Evolutionary conservation across 2,797 vertebrate species (phyloP), one percentile per base, ranked within the genome.

Genomic region (Lophius americanus): DNA sequence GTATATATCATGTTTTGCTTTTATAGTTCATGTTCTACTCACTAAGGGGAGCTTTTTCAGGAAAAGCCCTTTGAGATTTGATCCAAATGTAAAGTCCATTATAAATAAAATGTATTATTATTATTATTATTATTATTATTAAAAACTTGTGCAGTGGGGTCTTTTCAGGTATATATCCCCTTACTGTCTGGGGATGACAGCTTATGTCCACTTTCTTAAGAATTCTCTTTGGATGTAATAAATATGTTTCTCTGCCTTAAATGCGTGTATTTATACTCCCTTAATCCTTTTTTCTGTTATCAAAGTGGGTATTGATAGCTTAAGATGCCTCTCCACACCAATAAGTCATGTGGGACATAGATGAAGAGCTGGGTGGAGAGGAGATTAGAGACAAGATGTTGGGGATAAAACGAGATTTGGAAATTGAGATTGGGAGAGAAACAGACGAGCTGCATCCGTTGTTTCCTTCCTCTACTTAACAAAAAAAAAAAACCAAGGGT

Each of bases 341-440:
- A 23, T 23, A 36, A 23, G 58, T 82, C 79, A 72, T 83, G 71
- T 82, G 68, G 64, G 64, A 58, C 2, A 41, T 10, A 68, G 73
- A 83, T 74, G 74, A 84, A 79, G 65, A 80, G 74, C 68, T 23
- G 50, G 80, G 79, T 41, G 47, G 56, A 64, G 73, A 60, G 12
- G 69, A 81, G 84, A 87, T 85, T 82, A 88, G 82, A 64, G 70
- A 78, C 77, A 60, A 84, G 81, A 47, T 61, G 69, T 50, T 52
- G 63, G 48, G 75, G 73, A 79, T 81, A 41, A 80, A 74, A 66
- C 14, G 75, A 68, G 69, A 85, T 48, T 49, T 37, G 62, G 63
- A 86, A 66, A 38, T 39, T 4, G 63, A 74, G 78, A 82, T 79
- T 86, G 70, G 14, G 49, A 50, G 47, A 74, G 68, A 64, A 78